Evolutionary conservation across 2,797 vertebrate genomes (phyloP).

Genomic region (Chromobotia macracanthus): DNA sequence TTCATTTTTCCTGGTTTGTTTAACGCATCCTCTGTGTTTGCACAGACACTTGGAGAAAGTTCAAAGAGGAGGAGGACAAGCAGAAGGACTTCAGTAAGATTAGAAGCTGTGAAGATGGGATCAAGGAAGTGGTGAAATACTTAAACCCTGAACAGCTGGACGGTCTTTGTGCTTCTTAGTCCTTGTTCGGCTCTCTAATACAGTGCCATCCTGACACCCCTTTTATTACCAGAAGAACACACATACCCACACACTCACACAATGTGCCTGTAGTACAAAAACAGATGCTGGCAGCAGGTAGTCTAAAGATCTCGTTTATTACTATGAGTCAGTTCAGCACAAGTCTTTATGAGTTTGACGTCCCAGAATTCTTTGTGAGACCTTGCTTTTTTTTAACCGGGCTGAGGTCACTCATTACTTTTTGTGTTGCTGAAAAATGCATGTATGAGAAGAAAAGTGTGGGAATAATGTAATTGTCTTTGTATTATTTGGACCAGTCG

Average conservation of each 20-base stretch:
- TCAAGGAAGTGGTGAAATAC: conserved; percentile 78
- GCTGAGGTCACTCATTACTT: conserved; percentile 27
- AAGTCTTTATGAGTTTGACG: conserved; percentile 46
- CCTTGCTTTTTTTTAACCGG: conserved; percentile 41
- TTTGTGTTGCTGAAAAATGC: conserved; percentile 42
- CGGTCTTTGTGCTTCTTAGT: conserved; percentile 74
- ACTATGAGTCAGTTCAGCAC: conserved; percentile 44
- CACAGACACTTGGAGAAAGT: conserved; percentile 78
- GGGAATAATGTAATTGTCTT: conserved; percentile 32
- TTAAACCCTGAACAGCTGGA: conserved; percentile 76
- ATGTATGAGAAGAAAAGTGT: conserved; percentile 40
- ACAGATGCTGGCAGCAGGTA: conserved; percentile 53
- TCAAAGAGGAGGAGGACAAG: conserved; percentile 74
- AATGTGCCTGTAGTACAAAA: conserved; percentile 55
- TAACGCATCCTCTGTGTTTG: conserved; percentile 6
- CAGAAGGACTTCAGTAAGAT: conserved; percentile 69
- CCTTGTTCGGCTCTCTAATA: conserved; percentile 29
- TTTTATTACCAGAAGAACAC: conserved; percentile 54
- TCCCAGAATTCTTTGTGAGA: conserved; percentile 41
- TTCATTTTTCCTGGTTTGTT: neutral
- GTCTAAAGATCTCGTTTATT: conserved; percentile 51
- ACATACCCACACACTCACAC: conserved; percentile 34
- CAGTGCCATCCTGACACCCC: conserved; percentile 35
- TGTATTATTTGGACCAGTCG: conserved; percentile 6
- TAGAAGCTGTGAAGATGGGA: conserved; percentile 75